Evolutionary conservation across 2,888 invertebrate species (phyloP).

Genomic region (Erebia palarica): DNA sequence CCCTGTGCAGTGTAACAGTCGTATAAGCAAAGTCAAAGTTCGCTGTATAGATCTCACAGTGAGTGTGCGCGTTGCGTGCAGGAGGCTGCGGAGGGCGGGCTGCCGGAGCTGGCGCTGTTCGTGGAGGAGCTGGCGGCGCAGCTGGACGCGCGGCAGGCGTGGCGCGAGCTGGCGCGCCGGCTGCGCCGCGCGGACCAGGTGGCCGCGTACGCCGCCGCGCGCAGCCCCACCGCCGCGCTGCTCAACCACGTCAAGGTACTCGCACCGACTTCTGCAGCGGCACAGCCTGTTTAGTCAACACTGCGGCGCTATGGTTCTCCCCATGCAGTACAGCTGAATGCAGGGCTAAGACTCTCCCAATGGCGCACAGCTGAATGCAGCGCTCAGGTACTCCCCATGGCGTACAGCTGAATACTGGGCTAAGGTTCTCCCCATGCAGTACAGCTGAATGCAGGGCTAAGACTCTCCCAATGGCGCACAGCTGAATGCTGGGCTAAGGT

Average conservation of each 20-base stretch:
- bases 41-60: too few species aligned
- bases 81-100: conserved; percentile 22
- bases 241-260: conserved; percentile 72
- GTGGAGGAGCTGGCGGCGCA: conserved; percentile 70
- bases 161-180: conserved; percentile 82
- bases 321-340: background rate
- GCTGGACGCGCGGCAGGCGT: conserved; percentile 81
- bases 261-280: background rate
- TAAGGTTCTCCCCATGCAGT: background rate
- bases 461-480: too few species aligned
- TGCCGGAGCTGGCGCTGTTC: conserved; percentile 51
- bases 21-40: too few species aligned
- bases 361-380: too few species aligned
- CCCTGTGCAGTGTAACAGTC: too few species aligned
- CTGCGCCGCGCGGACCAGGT: conserved; percentile 76
- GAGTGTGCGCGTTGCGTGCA: conserved; percentile 3
- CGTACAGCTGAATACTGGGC: too few species aligned
- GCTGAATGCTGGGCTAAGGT: too few species aligned
- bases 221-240: conserved; percentile 80
- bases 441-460: too few species aligned
- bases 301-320: too few species aligned
- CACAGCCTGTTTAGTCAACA: too few species aligned
- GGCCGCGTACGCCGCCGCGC: conserved; percentile 71
- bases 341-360: too few species aligned
- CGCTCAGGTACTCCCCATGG: too few species aligned